Conservation (phyloP, 2,113 vertebrate species). For the Callipepla squamata region DNA sequence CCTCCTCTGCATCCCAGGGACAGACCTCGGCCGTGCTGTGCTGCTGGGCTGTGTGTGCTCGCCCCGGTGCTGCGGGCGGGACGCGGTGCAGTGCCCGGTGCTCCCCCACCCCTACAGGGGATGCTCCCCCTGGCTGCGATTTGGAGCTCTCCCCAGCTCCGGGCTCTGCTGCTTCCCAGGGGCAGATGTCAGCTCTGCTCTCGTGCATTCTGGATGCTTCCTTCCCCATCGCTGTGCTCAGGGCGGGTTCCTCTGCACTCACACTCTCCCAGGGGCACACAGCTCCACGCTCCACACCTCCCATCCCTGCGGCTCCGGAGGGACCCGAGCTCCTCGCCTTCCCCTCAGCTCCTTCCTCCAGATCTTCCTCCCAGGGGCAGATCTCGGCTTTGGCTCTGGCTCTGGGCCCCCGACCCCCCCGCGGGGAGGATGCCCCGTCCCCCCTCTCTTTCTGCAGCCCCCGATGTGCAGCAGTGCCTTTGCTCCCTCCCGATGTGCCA, state of each 20-base stretch:
- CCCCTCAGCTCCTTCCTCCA: neutral
- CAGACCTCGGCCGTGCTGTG: neutral
- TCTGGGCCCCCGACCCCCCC: slow-evolving; percentile 18
- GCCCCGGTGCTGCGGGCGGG: neutral
- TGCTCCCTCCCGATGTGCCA: neutral
- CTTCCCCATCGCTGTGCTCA: neutral
- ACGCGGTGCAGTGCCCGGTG: slow-evolving; percentile 32
- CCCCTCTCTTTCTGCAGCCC: neutral
- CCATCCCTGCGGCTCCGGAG: neutral
- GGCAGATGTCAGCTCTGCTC: slow-evolving; percentile 38
- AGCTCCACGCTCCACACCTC: neutral
- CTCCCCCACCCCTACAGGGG: accelerated
- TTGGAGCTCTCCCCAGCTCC: slow-evolving; percentile 2
- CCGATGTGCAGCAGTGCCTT: neutral
- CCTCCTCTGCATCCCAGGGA: slow-evolving; percentile 66
- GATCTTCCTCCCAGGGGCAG: neutral
- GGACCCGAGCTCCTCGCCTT: accelerated
- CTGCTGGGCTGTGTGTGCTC: neutral
- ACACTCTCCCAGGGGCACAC: slow-evolving; percentile 49
- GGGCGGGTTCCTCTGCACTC: neutral
- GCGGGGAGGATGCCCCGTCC: slow-evolving; percentile 35
- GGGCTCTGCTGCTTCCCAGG: slow-evolving; percentile 68
- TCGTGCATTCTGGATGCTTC: accelerated
- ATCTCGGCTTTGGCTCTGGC: neutral
- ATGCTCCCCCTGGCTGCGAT: slow-evolving; percentile 28